Conservation (phyloP, 2,797 vertebrate species). For the Lycodopsis pacificus region DNA sequence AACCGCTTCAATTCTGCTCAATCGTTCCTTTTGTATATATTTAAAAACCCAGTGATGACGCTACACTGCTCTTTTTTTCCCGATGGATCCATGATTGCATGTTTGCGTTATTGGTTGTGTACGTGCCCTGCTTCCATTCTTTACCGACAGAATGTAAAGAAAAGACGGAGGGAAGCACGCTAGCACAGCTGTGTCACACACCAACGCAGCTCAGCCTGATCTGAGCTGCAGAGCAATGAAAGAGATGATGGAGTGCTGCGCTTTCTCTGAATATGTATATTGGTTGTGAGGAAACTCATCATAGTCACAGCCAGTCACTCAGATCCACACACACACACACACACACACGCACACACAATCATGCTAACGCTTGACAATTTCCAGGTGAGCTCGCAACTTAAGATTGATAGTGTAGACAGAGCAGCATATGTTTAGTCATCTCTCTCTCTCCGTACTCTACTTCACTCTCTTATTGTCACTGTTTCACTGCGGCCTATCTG, state of each 20-base stretch:
- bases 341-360: slow-evolving; percentile 34
- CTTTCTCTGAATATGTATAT: slow-evolving; percentile 77
- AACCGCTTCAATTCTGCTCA: background rate
- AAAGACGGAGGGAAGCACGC: background rate
- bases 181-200: slow-evolving; percentile 23
- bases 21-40: background rate
- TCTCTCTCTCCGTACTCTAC: slow-evolving; percentile 40
- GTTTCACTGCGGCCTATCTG: slow-evolving; percentile 64
- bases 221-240: slow-evolving; percentile 44
- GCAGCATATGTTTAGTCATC: slow-evolving; percentile 78
- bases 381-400: slow-evolving; percentile 78
- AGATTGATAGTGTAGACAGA: slow-evolving; percentile 78
- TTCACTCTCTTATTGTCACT: slow-evolving; percentile 62
- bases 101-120: slow-evolving; percentile 24
- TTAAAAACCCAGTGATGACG: slow-evolving; percentile 6
- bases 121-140: background rate
- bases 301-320: slow-evolving; percentile 60
- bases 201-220: slow-evolving; percentile 47
- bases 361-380: slow-evolving; percentile 69
- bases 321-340: slow-evolving; percentile 29
- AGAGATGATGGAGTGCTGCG: slow-evolving; percentile 69
- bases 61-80: background rate
- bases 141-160: background rate
- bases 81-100: slow-evolving; percentile 18
- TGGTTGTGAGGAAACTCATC: slow-evolving; percentile 72